Evolutionary conservation across 2,113 vertebrate species (phyloP).

Genomic region (Rhineura floridana): DNA sequence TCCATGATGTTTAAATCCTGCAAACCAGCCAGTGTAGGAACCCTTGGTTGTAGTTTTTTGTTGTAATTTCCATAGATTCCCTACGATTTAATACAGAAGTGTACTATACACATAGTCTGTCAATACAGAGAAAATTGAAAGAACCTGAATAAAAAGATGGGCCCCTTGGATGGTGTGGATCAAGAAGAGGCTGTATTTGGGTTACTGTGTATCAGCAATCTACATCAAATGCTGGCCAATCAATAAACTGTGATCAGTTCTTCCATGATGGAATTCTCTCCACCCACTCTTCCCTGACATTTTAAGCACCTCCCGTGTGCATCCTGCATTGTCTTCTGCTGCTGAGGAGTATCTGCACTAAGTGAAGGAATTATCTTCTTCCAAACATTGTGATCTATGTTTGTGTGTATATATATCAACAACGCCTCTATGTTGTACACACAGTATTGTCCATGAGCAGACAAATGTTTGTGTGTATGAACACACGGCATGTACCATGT

Average conservation of each 20-base stretch:
- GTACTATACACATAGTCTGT: background rate
- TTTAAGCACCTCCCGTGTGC: background rate
- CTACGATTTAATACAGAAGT: background rate
- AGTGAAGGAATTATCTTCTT: conserved; percentile 46
- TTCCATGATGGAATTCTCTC: conserved; percentile 3
- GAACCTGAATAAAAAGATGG: background rate
- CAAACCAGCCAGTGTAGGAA: background rate
- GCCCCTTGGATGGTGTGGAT: background rate
- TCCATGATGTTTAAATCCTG: background rate
- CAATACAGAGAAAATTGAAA: conserved; percentile 9
- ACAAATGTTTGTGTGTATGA: conserved; percentile 30
- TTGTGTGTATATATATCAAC: conserved; percentile 42
- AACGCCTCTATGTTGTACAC: conserved; percentile 25
- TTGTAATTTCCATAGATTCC: background rate
- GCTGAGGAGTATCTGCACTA: conserved; percentile 55
- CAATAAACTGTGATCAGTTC: background rate
- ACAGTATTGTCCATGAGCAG: conserved; percentile 45
- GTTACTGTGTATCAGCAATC: background rate
- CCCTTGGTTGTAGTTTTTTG: fast-evolving
- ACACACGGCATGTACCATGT: background rate
- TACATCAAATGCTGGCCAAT: conserved; percentile 38
- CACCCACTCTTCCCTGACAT: conserved; percentile 34
- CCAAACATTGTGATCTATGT: conserved; percentile 31
- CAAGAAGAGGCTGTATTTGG: background rate
- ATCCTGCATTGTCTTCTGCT: conserved; percentile 39